These are phyloP conservation scores for Leptopilina boulardi DNA, from an alignment of 1,140 invertebrate species.

Conservation along the genomic window DNA sequence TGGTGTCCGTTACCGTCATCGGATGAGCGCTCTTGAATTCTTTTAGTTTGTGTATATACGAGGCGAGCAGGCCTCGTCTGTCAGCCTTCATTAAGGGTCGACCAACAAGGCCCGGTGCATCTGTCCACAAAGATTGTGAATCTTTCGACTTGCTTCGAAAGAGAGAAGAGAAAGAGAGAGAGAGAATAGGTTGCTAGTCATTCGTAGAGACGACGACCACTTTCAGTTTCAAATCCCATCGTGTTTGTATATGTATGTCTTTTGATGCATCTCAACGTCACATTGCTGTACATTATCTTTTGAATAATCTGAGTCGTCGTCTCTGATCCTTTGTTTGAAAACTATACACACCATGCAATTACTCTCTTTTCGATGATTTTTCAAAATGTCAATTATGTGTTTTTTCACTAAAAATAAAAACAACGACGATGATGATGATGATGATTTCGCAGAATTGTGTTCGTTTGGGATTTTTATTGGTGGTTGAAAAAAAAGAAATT, in stretches of 20 bases:
- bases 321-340: slow-evolving; percentile 12
- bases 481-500: too few species aligned
- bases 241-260: too few species aligned
- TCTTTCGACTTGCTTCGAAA: background rate
- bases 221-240: background rate
- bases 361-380: background rate
- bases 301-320: slow-evolving; percentile 9
- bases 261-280: slow-evolving; percentile 7
- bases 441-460: slow-evolving; percentile 11
- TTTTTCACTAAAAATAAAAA: background rate
- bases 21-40: background rate
- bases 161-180: too few species aligned
- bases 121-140: slow-evolving; percentile 7
- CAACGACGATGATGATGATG: background rate
- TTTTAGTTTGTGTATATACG: slow-evolving; percentile 1
- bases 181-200: slow-evolving; percentile 20
- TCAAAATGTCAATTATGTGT: background rate
- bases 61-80: background rate
- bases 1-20: slow-evolving; percentile 16
- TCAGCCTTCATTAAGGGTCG: slow-evolving; percentile 22
- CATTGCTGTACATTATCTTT: background rate
- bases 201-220: slow-evolving; percentile 14
- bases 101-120: slow-evolving; percentile 18
- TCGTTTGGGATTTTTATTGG: background rate
- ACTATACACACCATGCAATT: background rate